These are phyloP conservation scores for Nezara viridula DNA, from an alignment of 2,888 invertebrate genomes.

Conservation along the genomic window DNA sequence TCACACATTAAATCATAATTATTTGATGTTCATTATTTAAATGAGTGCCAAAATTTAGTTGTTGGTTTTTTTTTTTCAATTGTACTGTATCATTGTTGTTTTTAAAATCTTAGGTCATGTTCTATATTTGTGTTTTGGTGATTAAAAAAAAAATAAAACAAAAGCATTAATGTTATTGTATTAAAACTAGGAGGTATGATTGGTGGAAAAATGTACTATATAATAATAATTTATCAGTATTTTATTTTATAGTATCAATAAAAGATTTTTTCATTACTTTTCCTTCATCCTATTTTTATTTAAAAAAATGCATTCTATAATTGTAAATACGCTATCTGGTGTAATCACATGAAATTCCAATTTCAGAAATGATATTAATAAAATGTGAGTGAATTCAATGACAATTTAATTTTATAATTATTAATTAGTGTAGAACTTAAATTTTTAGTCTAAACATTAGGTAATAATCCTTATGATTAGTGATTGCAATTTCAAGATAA, in stretches of 20 bases:
- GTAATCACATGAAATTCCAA: no score
- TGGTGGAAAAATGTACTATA: constrained; percentile 32
- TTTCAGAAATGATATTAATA: no score
- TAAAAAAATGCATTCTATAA: no score
- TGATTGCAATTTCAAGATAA: no score
- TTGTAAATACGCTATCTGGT: no score
- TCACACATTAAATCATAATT: neutral
- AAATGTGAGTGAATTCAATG: no score
- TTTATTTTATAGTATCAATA: constrained; percentile 46
- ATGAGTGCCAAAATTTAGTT: constrained; percentile 50
- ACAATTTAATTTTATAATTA: no score
- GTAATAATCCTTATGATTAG: no score
- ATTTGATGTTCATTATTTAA: neutral
- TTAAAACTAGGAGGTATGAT: neutral
- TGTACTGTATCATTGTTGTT: constrained; percentile 2
- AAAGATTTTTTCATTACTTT: constrained; percentile 17
- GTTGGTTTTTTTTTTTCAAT: neutral
- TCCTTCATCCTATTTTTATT: neutral
- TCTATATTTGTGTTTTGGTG: neutral
- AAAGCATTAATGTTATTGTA: neutral
- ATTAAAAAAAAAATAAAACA: neutral
- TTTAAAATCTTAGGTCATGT: neutral
- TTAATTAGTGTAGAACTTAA: no score
- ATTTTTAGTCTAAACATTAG: no score
- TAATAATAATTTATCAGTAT: constrained; percentile 40